Conservation (phyloP, 2,888 invertebrate genomes). For the Pasiphila rectangulata region DNA sequence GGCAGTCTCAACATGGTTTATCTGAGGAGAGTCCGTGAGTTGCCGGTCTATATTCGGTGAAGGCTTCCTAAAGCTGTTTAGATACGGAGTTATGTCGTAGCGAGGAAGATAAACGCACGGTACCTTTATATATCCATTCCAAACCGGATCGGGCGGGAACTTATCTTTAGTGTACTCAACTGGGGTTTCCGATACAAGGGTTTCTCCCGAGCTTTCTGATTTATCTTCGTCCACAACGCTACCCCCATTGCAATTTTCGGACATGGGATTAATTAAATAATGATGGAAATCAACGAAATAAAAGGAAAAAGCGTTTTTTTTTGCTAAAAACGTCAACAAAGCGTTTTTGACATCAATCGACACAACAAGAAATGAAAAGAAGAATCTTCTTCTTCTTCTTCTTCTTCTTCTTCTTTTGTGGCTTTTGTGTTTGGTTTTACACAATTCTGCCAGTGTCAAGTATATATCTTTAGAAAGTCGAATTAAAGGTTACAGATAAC, state of each 20-base stretch:
- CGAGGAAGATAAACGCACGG: slow-evolving; percentile 51
- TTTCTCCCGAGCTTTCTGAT: slow-evolving; percentile 24
- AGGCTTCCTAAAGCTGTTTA: slow-evolving; percentile 27
- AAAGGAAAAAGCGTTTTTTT: slow-evolving; percentile 45
- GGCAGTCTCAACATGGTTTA: slow-evolving; percentile 5
- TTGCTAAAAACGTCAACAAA: slow-evolving; percentile 51
- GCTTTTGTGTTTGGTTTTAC: too few species aligned
- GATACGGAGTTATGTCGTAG: slow-evolving; percentile 51
- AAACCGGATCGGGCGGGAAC: slow-evolving; percentile 41
- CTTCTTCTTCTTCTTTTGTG: too few species aligned
- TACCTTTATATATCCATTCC: slow-evolving; percentile 52
- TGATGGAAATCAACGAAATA: slow-evolving; percentile 48
- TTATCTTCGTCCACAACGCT: slow-evolving; percentile 25
- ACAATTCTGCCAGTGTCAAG: too few species aligned
- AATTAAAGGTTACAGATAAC: too few species aligned
- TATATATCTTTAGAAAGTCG: too few species aligned
- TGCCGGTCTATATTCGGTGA: not conserved
- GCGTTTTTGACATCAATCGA: slow-evolving; percentile 19
- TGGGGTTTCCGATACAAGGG: slow-evolving; percentile 24
- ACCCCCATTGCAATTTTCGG: slow-evolving; percentile 49
- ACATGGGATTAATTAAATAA: slow-evolving; percentile 46
- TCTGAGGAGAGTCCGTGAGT: slow-evolving; percentile 1
- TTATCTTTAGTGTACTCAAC: slow-evolving; percentile 26
- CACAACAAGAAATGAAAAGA: slow-evolving; percentile 6
- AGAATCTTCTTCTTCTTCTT: too few species aligned